Evolutionary conservation across 2,797 vertebrate species (phyloP), one percentile per base, ranked within the genome.

Genomic region (Lutjanus argentimaculatus): DNA sequence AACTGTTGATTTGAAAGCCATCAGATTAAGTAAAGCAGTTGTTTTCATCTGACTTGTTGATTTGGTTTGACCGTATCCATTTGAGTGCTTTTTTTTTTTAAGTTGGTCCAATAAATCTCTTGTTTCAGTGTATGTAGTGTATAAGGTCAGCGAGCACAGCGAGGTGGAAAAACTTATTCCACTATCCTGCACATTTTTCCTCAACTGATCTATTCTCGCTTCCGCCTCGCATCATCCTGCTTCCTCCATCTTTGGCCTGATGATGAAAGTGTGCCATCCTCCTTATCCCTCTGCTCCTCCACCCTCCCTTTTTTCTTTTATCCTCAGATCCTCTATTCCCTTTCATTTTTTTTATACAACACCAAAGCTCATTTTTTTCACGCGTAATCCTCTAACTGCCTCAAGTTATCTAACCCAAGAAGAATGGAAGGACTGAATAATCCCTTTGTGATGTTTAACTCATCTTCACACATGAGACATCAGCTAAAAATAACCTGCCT

Each of bases 251-350:
- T 85, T 83, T 84, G 82, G 49, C 84, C 80, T 10, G 55, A 67
- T 89, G 80, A 85, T 87, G 70, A 75, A 85, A 52, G 85, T 91
- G 67, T 89, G 25, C 62, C 70, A 74, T 85, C 77, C 14, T 64
- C 36, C 63, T 79, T 76, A 77, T 85, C 59, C 81, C 71, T 58
- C 48, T 71, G 21, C 52, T 75, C 40, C 67, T 71, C 78, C 57
- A 70, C 70, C 71, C 64, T 72, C 22, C 21, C 7, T n/a, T 64
- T 63, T 79, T 89, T 82, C 51, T 49, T 53, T 14, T 21, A 64
- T 49, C 25, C 40, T 61, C 71, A 59, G 19, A 74, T 80, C 48
- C 42, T 81, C 45, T 13, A 4, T 64, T 59, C 25, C 48, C 49
- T 68, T 75, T 73, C 43, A 72, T 25, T 77, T 76, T 72, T 57